phyloP scores from a whole-genome alignment of 2,113 vertebrate species.

The Chascanopsetta lugubris region DNA sequence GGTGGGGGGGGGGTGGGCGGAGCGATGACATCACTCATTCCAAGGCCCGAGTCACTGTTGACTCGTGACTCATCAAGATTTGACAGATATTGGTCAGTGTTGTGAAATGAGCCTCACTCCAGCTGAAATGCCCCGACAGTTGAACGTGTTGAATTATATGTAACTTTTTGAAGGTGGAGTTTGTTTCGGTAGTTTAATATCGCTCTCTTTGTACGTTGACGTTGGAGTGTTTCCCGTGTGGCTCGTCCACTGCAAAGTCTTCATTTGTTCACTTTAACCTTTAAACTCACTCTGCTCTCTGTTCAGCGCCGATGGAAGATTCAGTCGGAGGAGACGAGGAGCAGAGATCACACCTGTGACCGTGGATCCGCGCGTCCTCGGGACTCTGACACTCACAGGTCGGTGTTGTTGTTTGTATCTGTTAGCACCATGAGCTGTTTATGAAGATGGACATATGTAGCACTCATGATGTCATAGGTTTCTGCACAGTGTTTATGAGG shows the following conservation, averaged over 20 bases:
- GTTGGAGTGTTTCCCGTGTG: background rate
- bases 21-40: background rate
- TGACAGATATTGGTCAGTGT: too few relatives aligned
- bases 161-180: too few relatives aligned
- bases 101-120: too few relatives aligned
- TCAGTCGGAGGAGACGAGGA: conserved; percentile 34
- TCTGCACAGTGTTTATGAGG: too few relatives aligned
- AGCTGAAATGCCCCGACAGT: too few relatives aligned
- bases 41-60: background rate
- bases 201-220: too few relatives aligned
- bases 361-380: conserved; percentile 43
- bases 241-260: background rate
- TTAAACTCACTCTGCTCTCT: background rate
- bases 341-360: conserved; percentile 29
- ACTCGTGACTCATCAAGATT: too few relatives aligned
- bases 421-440: too few relatives aligned
- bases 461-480: too few relatives aligned
- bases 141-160: too few relatives aligned
- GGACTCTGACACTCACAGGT: conserved; percentile 68
- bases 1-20: background rate
- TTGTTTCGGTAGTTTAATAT: too few relatives aligned
- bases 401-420: conserved; percentile 7
- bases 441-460: too few relatives aligned
- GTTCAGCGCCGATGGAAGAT: conserved; percentile 35
- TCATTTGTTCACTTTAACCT: background rate